Evolutionary conservation across 1,140 invertebrate species (phyloP), one percentile per base, ranked within the genome.

Genomic region (Drosophila lacteicornis): DNA sequence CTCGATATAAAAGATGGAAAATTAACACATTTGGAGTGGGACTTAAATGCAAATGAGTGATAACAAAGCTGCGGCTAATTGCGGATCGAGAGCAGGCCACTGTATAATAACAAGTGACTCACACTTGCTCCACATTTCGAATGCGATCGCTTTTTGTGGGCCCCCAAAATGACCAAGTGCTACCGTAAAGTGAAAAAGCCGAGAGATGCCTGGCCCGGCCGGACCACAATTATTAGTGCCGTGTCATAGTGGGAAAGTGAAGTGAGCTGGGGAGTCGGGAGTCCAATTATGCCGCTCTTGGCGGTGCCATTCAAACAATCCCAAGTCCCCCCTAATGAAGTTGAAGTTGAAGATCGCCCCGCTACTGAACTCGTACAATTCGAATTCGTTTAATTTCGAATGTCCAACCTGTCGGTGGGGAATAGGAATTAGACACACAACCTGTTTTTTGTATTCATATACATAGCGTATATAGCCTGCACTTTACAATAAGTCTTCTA

Each of bases 321-420:
- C 91, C 79, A 73, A 84, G 91, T 91, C 87, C 79, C 80, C 87
- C 90, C 91, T 92, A 92, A 92, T 92, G 91, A 92, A 92, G 91
- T 91, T 91, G 91, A 92, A 92, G 91, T 91, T 92, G 91, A 92
- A 91, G 91, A 91, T 91, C 76, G 84, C 61, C 77, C 63, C 49
- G 91, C 91, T 92, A 92, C 91, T 91, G 55, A 25, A 40, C 36
- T 42, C 55, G 36, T 40, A 56, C 53, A 61, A 91, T 91, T 86
- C 33, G 70, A 92, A 92, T 92, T 77, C 33, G 62, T 55, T 63
- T 67, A 67, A 45, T 66, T 66, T 69, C 15, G 46, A 43, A 69
- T 69, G 27, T 67, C 66, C 67, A 70, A 70, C 67, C 68, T 57
- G 53, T 42, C 19, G 27, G 45, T 15, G 13, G 11, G 45, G 50